Base-by-base conservation (phyloP, 1,140 invertebrate species). In the Trichogramma pretiosum region DNA sequence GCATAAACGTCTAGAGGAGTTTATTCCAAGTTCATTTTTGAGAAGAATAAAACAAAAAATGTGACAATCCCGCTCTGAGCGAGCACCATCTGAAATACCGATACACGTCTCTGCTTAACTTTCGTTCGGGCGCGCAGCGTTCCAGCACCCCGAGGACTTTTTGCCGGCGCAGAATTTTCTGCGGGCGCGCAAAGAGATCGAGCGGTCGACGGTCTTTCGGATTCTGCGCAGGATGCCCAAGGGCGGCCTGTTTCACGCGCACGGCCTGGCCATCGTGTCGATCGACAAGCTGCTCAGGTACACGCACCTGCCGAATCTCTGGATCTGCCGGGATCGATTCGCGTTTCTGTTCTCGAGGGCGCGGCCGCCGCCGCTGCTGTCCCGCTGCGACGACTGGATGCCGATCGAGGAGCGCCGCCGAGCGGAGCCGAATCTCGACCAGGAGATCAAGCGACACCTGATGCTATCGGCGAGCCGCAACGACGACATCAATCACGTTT, bases 241-340 rank as follows among this genome's bases (percentile, higher is more conserved):
- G 71, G 85, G 84, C 30, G 78, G 77, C 0, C 76, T 77, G 1
- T 68, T 89, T 0, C 87, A 89, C 59, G 63, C 77, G 2, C 86
- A 89, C 56, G 80, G 85, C 44, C 74, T 77, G 9, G 77, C 81
- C 0, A 68, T 83, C 0, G 74, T 78, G 0, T 78, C 79, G 3
- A 63, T 74, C 0, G 77, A 83, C 44, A 89, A 79, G 66, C 50
- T 89, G 1, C 68, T 85, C 10, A 56, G 70, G 8, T 79, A 83
- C 39, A 85, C 83, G 0, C 84, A 83, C 56, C 74, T 75, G 46
- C 71, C 79, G 0, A 68, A 86, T 59, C 64, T 88, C 19, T 83
- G 86, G 57, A 74, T 81, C 2, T 86, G 85, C 5, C n/a, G n/a
- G n/a, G n/a, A n/a, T n/a, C n/a, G n/a, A n/a, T n/a, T n/a, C n/a